Evolutionary conservation across 1,140 invertebrate genomes (phyloP), one percentile per base, ranked within the genome.

Genomic region (Drosophila santomea): DNA sequence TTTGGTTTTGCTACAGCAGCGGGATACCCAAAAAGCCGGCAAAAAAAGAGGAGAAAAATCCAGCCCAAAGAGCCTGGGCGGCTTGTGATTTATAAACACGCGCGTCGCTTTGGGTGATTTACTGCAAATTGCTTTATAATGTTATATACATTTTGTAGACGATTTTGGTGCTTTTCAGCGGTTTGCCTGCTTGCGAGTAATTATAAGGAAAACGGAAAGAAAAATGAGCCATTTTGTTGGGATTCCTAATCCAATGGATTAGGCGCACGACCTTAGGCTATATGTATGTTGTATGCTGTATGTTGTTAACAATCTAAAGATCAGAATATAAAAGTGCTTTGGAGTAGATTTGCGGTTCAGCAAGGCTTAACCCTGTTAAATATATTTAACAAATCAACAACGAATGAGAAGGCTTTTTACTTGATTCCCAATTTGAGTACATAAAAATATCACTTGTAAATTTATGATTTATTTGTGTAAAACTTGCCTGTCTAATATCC

Each of bases 71-170:
- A 17, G 17, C 17, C 17, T 48, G 52, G 57, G 73, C 75, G 68
- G 84, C 67, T 82, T 71, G 76, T 89, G 84, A 89, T 89, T 89
- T 89, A 89, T 89, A 86, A 86, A 86, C 84, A 86, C 79, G 84
- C 79, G 83, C 84, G 84, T 68, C 79, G 75, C 80, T 89, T 80
- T 89, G 52, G 64, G 80, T 88, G 84, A 88, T 88, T 88, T 88
- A 88, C 84, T 88, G 84, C 84, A 88, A 88, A 88, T 88, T 88
- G 84, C 84, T 88, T 88, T 88, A 88, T 88, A 88, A 88, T 89
- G 84, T 89, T 88, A 86, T 86, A 86, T 86, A 82, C 69, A 86
- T 82, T 83, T 80, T 78, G 76, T 64, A 76, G 72, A 56, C 72
- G 45, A 61, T 62, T 52, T 64, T 44, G 43, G 23, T 72, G 61